Percentiles rank a stretch among this genome's conserved stretches.
Evolutionary conservation across 2,888 invertebrate genomes (phyloP).

Genomic region (Machimus atricapillus): DNA sequence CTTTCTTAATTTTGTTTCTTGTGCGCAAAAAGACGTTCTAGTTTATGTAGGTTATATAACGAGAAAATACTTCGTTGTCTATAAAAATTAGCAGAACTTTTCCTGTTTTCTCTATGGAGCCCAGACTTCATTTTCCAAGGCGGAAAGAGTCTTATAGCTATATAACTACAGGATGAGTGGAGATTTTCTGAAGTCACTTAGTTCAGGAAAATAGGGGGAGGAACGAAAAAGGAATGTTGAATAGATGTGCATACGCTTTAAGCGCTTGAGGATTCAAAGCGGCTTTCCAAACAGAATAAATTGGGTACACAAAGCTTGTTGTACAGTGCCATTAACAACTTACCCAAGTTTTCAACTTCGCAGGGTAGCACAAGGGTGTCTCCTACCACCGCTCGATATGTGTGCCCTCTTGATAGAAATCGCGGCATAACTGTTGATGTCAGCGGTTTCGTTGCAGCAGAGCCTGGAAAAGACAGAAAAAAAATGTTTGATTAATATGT

Average conservation of each 20-base stretch:
- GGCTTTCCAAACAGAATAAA: neutral
- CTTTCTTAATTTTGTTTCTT: neutral
- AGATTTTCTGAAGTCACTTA: neutral
- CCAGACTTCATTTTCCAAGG: neutral
- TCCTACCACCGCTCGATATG: slow-evolving; percentile 78
- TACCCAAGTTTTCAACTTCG: slow-evolving; percentile 81
- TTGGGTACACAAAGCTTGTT: neutral
- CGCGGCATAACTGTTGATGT: slow-evolving; percentile 64
- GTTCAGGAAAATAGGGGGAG: neutral
- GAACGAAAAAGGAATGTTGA: neutral
- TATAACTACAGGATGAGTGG: neutral
- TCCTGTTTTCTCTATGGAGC: neutral
- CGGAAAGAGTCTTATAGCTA: neutral
- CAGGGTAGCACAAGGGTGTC: slow-evolving; percentile 81
- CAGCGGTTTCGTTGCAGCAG: slow-evolving; percentile 56
- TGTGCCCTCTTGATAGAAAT: slow-evolving; percentile 77
- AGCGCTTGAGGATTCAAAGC: neutral
- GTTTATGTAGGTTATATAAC: neutral
- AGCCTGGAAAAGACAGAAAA: slow-evolving; percentile 48
- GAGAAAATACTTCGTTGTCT: slow-evolving; percentile 1
- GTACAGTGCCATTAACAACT: slow-evolving; percentile 55
- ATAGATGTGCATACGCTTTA: neutral
- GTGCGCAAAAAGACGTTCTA: neutral
- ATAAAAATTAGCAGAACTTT: slow-evolving; percentile 15
- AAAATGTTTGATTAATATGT: neutral